Base-by-base conservation (phyloP, 1,140 invertebrate genomes). In the Neuroterus valhalla region DNA sequence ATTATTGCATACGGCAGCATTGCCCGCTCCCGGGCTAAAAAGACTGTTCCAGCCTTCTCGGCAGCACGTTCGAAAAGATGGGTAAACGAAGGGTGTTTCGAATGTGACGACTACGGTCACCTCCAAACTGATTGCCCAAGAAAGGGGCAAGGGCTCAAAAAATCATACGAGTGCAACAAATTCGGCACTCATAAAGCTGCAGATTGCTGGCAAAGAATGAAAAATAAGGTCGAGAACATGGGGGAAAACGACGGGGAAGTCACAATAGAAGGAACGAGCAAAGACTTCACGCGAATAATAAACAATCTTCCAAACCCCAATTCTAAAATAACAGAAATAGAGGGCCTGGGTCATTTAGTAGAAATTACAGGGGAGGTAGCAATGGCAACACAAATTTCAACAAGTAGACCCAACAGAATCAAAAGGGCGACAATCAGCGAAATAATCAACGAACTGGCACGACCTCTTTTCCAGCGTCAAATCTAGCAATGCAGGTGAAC, bases 91-190 rank as follows among this genome's bases (percentile, higher is more conserved):
- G 5, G 55, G 17, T 66, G 70, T 17, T 71, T 31, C 12, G 55
- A 71, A 19, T 71, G 43, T 46, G 55, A 44, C n/a, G 70, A 71
- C 26, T 46, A 11, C 14, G 70, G 70, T 1, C 55, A 72, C 52
- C 14, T 21, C 1, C 31, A 72, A 14, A 46, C 45, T 44, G 71
- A 72, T 21, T 72, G 44, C 38, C 55, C 62, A 2, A 45, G 50
- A 31, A 66, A 72, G 17, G 71, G 55, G 3, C 70, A 48, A 67
- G 68, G 68, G 17, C 3, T 23, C 14, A 38, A 55, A 2, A 74
- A 74, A 69, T 74, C 50, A n/a, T 74, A 74, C 8, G 50, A 69
- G 50, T 74, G 72, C 46, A 15, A 73, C 0, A 31, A 73, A 17
- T 68, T 68, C 44, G 68, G 31, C 2, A 38, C 66, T 19, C 71